phyloP scores from a whole-genome alignment of 2,797 vertebrate genomes.

The Diplodus puntazzo region DNA sequence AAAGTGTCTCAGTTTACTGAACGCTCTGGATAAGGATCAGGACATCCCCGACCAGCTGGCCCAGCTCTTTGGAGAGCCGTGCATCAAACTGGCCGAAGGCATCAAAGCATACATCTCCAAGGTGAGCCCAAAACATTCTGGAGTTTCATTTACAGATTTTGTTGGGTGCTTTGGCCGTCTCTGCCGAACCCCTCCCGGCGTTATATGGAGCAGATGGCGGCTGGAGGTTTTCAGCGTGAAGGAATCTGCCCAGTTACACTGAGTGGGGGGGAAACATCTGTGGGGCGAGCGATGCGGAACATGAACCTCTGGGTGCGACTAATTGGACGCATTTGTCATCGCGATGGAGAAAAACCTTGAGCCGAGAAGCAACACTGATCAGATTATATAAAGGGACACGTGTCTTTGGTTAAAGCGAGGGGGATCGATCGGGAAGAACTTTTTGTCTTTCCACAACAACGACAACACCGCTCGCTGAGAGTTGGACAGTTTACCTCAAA shows the following conservation, averaged over 20 bases:
- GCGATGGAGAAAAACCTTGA: conserved; percentile 12
- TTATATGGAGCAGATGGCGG: conserved; percentile 45
- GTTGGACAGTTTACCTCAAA: neutral
- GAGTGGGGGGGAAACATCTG: conserved; percentile 57
- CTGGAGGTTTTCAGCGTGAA: conserved; percentile 16
- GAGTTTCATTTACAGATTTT: too few relatives aligned
- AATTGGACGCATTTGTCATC: conserved; percentile 52
- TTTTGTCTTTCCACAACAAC: neutral
- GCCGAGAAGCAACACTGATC: conserved; percentile 5
- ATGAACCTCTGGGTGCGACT: conserved; percentile 31
- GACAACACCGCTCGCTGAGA: neutral
- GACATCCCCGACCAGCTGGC: conserved; percentile 87
- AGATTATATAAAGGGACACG: neutral
- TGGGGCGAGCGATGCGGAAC: conserved; percentile 19
- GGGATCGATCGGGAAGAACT: neutral
- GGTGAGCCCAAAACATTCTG: conserved; percentile 68
- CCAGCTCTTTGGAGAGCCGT: conserved; percentile 87
- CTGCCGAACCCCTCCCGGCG: neutral
- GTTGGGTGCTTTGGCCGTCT: neutral
- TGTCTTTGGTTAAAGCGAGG: conserved; percentile 15
- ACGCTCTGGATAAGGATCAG: conserved; percentile 84
- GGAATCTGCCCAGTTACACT: conserved; percentile 37
- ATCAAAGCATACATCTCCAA: conserved; percentile 90
- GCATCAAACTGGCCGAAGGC: conserved; percentile 90
- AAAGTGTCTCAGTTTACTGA: conserved; percentile 88